Base-by-base conservation (phyloP, 1,140 invertebrate species). In the Brachionus rotundiformis region DNA sequence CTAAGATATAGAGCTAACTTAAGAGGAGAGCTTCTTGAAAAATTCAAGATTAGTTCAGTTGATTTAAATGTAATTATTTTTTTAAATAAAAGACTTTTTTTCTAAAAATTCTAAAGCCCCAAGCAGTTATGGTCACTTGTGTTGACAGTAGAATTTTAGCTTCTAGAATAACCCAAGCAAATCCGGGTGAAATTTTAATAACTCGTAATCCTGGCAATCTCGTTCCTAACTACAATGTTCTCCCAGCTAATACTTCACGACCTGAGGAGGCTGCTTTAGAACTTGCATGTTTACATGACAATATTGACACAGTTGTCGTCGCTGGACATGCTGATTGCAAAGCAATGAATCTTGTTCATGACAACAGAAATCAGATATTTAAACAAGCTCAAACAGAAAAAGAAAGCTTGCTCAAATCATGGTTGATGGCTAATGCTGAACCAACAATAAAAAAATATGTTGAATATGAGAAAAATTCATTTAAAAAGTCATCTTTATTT, bases 241-340 rank as follows among this genome's bases (percentile, higher is more conserved):
- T 85, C 6, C 83, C 29, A 39, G 16, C 11, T n/a, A 79, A 79
- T 3, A 85, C 84, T 16, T 84, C 87, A 8, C 86, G 94, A 83
- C 95, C 95, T 84, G 95, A 98, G 89, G 94, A 95, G 10, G 95
- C 94, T 11, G 95, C 95, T 7, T 87, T 98, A 82, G 95, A 98
- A 89, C 89, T 98, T 39, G 94, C 94, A 29, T 97, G 95, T 86
- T 91, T 96, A 31, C 90, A 95, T n/a, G 96, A 96, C 86, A 91
- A 94, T 84, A 95, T 98, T 61, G 90, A 92, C 77, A 94, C 98
- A 86, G 92, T 98, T 63, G 94, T 98, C 83, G 94, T 98, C 11
- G 97, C 95, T 86, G 96, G 96, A 0, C 96, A 98, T 86, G 96
- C 95, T 61, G 96, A 98, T 87, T 98, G 95, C 87, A 98, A 98